phyloP scores from a whole-genome alignment of 2,113 vertebrate genomes.

The Collichthys lucidus region DNA sequence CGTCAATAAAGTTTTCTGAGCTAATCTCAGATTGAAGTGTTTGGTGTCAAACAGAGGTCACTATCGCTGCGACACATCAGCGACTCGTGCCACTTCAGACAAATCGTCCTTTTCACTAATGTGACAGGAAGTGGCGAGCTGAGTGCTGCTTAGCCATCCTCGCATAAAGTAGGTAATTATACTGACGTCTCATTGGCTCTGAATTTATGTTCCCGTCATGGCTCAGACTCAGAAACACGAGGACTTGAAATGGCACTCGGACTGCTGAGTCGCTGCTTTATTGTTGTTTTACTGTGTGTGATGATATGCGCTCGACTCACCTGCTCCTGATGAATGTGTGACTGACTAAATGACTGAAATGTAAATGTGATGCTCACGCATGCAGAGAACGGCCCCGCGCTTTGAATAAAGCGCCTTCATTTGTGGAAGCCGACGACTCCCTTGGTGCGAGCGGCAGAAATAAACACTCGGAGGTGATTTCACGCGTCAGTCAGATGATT shows the following conservation, averaged over 20 bases:
- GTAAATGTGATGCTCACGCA: conserved; percentile 61
- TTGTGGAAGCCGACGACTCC: conserved; percentile 24
- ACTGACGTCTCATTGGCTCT: conserved; percentile 40
- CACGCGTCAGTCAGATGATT: conserved; percentile 30
- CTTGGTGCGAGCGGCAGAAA: conserved; percentile 9
- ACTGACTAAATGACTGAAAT: conserved; percentile 40
- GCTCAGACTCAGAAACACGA: background rate
- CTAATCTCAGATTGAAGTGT: too few relatives aligned
- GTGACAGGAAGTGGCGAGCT: conserved; percentile 27
- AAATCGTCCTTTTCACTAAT: conserved; percentile 24
- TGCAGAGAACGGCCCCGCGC: conserved; percentile 27
- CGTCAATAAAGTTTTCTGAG: too few relatives aligned
- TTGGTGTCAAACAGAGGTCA: conserved; percentile 2
- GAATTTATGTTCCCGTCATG: conserved; percentile 25
- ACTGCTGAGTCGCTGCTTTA: background rate
- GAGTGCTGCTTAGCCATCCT: conserved; percentile 27
- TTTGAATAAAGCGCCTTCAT: conserved; percentile 53
- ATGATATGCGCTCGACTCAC: conserved; percentile 5
- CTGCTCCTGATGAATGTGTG: conserved; percentile 23
- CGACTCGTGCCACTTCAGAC: background rate
- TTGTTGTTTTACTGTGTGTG: background rate
- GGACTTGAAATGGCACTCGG: background rate
- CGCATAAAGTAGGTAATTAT: conserved; percentile 37
- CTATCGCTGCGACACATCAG: background rate
- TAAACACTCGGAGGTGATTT: conserved; percentile 32